Percentiles rank a stretch among this genome's conserved stretches.
phyloP scores from a whole-genome alignment of 2,888 invertebrate genomes.

The Heliconius cydno region DNA sequence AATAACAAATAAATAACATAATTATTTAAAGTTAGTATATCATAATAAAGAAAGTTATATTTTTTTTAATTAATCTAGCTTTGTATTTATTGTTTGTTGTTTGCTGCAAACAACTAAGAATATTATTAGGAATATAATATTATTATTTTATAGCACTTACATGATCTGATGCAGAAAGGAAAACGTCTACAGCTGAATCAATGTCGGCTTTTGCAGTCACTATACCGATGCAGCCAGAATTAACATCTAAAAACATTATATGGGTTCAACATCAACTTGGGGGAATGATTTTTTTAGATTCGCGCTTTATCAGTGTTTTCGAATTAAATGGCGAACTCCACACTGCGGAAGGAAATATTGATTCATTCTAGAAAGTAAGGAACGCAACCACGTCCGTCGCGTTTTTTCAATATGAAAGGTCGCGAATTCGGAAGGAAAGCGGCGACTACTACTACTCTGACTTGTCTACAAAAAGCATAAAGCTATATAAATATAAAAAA shows the following conservation, averaged over 20 bases:
- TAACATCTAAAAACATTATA: constrained; percentile 24
- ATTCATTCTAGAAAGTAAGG: too few relatives aligned
- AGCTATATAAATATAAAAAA: background rate
- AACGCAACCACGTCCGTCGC: too few relatives aligned
- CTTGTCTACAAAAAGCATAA: background rate
- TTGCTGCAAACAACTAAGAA: too few relatives aligned
- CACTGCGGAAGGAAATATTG: too few relatives aligned
- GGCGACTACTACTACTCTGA: too few relatives aligned
- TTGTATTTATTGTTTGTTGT: too few relatives aligned
- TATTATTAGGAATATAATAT: background rate
- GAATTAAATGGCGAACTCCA: too few relatives aligned
- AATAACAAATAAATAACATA: constrained; percentile 41
- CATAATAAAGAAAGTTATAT: background rate
- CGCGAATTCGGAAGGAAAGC: too few relatives aligned
- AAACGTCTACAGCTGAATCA: constrained; percentile 59
- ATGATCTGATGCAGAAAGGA: constrained; percentile 39
- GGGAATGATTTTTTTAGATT: background rate
- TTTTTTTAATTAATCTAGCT: too few relatives aligned
- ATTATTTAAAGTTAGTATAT: background rate
- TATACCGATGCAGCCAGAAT: constrained; percentile 45
- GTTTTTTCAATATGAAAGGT: too few relatives aligned
- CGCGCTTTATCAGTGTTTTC: too few relatives aligned
- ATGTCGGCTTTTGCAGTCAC: constrained; percentile 57
- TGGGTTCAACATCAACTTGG: background rate
- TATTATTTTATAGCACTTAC: background rate